Evolutionary conservation across 2,888 invertebrate species (phyloP), one percentile per base, ranked within the genome.

Genomic region (Parascotia fuliginaria): DNA sequence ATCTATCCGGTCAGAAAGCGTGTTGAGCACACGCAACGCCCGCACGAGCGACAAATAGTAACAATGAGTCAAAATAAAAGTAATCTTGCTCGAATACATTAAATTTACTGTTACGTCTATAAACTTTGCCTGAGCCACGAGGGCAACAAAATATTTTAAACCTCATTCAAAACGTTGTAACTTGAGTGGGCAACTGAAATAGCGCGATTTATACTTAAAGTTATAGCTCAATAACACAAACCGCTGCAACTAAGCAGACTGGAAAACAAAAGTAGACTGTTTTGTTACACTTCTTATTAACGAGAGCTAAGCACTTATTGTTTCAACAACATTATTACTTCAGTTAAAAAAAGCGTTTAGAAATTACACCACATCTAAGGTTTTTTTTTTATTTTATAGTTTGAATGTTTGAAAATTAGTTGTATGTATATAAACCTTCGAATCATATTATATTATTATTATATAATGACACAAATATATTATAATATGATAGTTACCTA

Each of bases 141-240:
- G 12, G 22, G 24, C 38, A 31, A 44, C 44, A 31, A 38, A 38
- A 38, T 38, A 44, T 44, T 58, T 41, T 39, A 41, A 43, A 38
- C 27, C 38, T 39, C 16, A 9, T 47, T 47, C 22, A 38, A 42
- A 57, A 24, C 9, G 11, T 42, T 33, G 13, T 22, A 13, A 34
- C 37, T 46, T 36, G n/a, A 42, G 33, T 5, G 12, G n/a, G 14
- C 12, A 33, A 45, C 12, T 38, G 34, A 37, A 47, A 53, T 34
- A 33, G 12, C 16, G 11, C 37, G 6, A 54, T 57, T 54, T 40
- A 34, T 31, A 43, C 38, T 46, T 28, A 33, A 42, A 39, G 22
- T 46, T 46, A 42, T 28, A 12, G 31, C 48, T 34, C 44, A 44
- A 49, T 44, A 44, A 40, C 22, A 42, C 32, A 47, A 43, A 24